phyloP scores from a whole-genome alignment of 2,888 invertebrate genomes.

The Agrilus mali region DNA sequence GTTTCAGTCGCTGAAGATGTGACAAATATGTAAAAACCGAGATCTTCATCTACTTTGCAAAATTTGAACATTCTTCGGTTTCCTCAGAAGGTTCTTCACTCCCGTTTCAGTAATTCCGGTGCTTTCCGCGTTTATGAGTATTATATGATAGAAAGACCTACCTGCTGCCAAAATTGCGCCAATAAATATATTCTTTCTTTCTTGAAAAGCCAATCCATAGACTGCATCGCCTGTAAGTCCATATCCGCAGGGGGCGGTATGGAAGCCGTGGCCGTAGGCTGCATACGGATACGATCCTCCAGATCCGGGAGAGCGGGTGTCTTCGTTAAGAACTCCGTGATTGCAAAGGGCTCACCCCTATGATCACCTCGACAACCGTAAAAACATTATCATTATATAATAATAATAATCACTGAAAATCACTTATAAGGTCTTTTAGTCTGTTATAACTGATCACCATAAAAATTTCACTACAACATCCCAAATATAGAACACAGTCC shows the following conservation, averaged over 20 bases:
- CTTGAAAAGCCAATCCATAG: constrained; percentile 95
- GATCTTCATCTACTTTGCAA: too few relatives aligned
- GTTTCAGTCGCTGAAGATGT: too few relatives aligned
- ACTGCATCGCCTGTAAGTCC: constrained; percentile 89
- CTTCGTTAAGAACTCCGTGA: constrained; percentile 20
- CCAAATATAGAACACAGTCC: not conserved
- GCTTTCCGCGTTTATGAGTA: too few relatives aligned
- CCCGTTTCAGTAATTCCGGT: too few relatives aligned
- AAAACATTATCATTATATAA: constrained; percentile 8
- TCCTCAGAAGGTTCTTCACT: too few relatives aligned
- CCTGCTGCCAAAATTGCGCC: constrained; percentile 96
- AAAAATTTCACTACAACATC: constrained; percentile 1
- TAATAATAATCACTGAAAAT: too few relatives aligned
- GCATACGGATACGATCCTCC: constrained; percentile 46
- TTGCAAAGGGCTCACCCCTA: constrained; percentile 13
- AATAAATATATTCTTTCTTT: constrained; percentile 88
- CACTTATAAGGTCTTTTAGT: not conserved
- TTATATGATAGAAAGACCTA: constrained; percentile 35
- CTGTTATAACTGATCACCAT: constrained; percentile 1
- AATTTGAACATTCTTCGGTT: too few relatives aligned
- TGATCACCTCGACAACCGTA: constrained; percentile 12
- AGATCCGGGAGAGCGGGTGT: constrained; percentile 23
- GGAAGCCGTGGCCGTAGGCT: constrained; percentile 50
- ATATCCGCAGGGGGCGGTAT: constrained; percentile 61
- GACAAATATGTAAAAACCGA: too few relatives aligned